A percentile compares a stretch with the other conserved stretches of the same genome.
These are phyloP conservation scores for Diplodus puntazzo DNA, from an alignment of 2,797 vertebrate species.

Conservation along the genomic window DNA sequence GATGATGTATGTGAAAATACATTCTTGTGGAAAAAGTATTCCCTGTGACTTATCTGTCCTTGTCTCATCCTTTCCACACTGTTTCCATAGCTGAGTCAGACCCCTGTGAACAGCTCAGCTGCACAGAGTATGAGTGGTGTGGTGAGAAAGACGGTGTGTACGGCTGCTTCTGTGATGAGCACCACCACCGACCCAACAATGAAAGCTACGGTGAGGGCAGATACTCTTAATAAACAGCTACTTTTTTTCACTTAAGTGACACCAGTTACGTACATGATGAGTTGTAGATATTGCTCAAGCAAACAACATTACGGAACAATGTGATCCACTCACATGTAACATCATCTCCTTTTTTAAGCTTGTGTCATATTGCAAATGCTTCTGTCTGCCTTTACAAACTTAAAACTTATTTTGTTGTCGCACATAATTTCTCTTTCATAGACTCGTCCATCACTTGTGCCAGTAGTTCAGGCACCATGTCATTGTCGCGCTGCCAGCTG, in stretches of 20 bases:
- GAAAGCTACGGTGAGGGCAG: slow-evolving; percentile 58
- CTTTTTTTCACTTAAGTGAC: neutral
- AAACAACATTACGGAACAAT: no score
- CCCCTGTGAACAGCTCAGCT: slow-evolving; percentile 67
- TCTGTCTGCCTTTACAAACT: neutral
- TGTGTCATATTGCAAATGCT: neutral
- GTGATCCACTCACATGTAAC: no score
- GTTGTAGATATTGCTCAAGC: no score
- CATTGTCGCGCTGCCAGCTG: slow-evolving; percentile 82
- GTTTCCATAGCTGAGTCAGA: slow-evolving; percentile 53
- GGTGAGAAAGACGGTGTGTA: slow-evolving; percentile 65
- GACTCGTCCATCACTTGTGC: slow-evolving; percentile 72
- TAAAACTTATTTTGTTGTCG: neutral
- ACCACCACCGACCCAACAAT: slow-evolving; percentile 47
- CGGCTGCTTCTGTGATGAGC: slow-evolving; percentile 76
- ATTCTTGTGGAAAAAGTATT: neutral
- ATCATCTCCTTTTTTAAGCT: no score
- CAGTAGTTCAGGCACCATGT: slow-evolving; percentile 72
- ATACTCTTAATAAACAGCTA: neutral
- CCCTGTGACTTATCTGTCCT: neutral
- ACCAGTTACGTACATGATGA: neutral
- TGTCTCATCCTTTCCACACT: neutral
- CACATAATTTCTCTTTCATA: slow-evolving; percentile 40
- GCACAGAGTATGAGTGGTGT: slow-evolving; percentile 77
- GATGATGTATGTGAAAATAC: neutral